A percentile compares a stretch with the other conserved stretches of the same genome.
Evolutionary conservation across 2,888 invertebrate species (phyloP).

Genomic region (Rutpela maculata): DNA sequence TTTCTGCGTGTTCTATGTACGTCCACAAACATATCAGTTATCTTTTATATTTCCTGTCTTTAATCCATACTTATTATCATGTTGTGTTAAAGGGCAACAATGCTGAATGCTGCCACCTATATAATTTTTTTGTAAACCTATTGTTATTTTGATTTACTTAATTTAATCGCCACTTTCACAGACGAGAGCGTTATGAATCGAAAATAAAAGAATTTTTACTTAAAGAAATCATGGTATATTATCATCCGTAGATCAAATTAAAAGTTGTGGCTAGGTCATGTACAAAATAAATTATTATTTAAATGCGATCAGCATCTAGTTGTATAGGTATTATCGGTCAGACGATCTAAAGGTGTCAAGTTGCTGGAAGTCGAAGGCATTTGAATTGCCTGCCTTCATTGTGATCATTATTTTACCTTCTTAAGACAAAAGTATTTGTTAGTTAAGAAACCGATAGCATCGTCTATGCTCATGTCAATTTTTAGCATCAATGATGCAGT

Average conservation of each 20-base stretch:
- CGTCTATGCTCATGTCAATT: slow-evolving; percentile 48
- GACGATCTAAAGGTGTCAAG: slow-evolving; percentile 58
- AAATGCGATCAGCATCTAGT: slow-evolving; percentile 54
- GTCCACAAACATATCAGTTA: no score
- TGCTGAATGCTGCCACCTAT: no score
- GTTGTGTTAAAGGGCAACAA: no score
- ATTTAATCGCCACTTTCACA: background rate
- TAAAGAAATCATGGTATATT: background rate
- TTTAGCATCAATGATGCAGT: slow-evolving; percentile 50
- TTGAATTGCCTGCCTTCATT: slow-evolving; percentile 51
- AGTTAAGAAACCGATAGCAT: slow-evolving; percentile 50
- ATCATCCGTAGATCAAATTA: slow-evolving; percentile 50
- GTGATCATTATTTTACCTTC: slow-evolving; percentile 58
- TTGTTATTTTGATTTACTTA: no score
- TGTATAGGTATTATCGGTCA: slow-evolving; percentile 51
- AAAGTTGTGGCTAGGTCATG: slow-evolving; percentile 51
- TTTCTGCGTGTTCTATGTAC: no score
- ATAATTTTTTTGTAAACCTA: no score
- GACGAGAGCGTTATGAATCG: background rate
- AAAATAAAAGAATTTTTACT: background rate
- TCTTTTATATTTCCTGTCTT: no score
- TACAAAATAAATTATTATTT: slow-evolving; percentile 53
- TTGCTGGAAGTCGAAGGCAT: slow-evolving; percentile 48
- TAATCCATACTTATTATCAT: no score
- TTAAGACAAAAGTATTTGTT: slow-evolving; percentile 58